phyloP scores from a whole-genome alignment of 2,797 vertebrate genomes.

The Galaxias olidus region DNA sequence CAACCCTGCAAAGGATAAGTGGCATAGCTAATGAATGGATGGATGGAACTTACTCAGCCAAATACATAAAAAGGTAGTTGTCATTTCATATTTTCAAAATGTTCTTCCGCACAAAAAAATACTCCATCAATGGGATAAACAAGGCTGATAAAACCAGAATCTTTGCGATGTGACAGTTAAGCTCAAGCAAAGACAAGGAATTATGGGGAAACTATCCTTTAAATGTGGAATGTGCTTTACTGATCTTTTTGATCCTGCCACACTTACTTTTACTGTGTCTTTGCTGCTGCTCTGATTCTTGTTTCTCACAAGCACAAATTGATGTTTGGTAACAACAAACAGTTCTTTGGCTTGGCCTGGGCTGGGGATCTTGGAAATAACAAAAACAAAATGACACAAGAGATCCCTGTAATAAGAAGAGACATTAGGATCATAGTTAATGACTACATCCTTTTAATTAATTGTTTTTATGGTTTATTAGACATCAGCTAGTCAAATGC shows the following conservation, averaged over 20 bases:
- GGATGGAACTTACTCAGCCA: background rate
- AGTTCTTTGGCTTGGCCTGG: constrained; percentile 8
- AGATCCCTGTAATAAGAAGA: constrained; percentile 4
- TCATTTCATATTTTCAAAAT: too few species aligned
- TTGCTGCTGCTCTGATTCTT: constrained; percentile 15
- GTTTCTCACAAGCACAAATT: constrained; percentile 7
- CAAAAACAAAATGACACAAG: too few species aligned
- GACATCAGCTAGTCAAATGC: too few species aligned
- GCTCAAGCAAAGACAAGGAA: constrained; percentile 15
- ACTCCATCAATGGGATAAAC: background rate
- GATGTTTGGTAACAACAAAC: constrained; percentile 41
- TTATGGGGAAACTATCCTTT: constrained; percentile 24
- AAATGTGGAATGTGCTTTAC: constrained; percentile 27
- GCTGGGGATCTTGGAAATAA: background rate
- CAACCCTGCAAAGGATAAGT: too few species aligned
- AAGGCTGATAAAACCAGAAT: background rate
- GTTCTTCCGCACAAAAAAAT: background rate
- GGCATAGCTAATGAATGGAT: too few species aligned
- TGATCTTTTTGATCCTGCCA: constrained; percentile 25
- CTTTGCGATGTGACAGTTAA: constrained; percentile 13
- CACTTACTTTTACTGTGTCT: constrained; percentile 21
- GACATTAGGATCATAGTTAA: too few species aligned
- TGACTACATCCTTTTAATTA: too few species aligned
- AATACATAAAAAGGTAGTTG: background rate
- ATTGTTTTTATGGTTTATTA: too few species aligned